Conservation (phyloP, 2,113 vertebrate species). For the Aepyceros melampus region DNA sequence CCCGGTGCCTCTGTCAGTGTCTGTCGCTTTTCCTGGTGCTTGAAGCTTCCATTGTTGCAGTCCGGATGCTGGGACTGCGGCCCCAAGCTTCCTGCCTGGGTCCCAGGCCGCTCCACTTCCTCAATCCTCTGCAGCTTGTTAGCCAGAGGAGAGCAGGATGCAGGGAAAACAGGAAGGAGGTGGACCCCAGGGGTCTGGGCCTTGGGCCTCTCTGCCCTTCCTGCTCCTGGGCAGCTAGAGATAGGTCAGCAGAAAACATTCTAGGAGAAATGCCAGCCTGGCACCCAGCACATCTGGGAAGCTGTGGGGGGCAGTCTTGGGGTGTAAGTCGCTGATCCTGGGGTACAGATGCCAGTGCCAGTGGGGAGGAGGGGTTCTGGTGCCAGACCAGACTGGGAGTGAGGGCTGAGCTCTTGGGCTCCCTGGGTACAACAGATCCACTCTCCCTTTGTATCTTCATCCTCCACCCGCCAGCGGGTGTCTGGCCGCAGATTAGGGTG, state of each 20-base stretch:
- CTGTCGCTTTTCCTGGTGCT: slow-evolving; percentile 47
- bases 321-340: not conserved
- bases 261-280: slow-evolving; percentile 58
- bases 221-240: slow-evolving; percentile 56
- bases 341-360: not conserved
- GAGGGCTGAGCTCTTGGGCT: not conserved
- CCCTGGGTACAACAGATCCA: not conserved
- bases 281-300: slow-evolving; percentile 14
- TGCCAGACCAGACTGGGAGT: not conserved
- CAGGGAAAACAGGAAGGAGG: slow-evolving; percentile 74
- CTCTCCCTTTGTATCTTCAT: not conserved
- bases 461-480: not conserved
- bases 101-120: slow-evolving; percentile 59
- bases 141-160: slow-evolving; percentile 74
- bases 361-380: not conserved
- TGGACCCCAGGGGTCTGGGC: slow-evolving; percentile 43
- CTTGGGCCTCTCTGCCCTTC: slow-evolving; percentile 55
- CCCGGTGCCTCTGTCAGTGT: not conserved
- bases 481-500: not conserved
- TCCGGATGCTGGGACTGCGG: slow-evolving; percentile 60
- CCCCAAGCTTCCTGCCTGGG: slow-evolving; percentile 60
- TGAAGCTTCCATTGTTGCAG: slow-evolving; percentile 66
- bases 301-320: not conserved
- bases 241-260: slow-evolving; percentile 68
- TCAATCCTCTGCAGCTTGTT: slow-evolving; percentile 55